Evolutionary conservation across 2,113 vertebrate species (phyloP).

Genomic region (Dasypus novemcinctus): DNA sequence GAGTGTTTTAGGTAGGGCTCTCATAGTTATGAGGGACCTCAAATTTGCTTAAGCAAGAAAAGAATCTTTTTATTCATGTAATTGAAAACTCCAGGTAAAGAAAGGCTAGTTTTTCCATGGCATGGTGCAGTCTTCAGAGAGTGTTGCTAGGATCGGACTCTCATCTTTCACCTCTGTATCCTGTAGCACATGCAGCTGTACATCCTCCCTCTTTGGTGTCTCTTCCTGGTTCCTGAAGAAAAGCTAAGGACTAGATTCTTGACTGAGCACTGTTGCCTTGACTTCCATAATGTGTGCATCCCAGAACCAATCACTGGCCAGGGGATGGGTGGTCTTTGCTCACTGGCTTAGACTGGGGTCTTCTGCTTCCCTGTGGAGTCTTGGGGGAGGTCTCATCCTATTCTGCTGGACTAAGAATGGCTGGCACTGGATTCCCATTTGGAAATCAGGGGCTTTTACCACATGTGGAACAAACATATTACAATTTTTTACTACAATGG

Average conservation of each 20-base stretch:
- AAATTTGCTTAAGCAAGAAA: background rate
- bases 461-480: background rate
- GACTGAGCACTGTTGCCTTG: background rate
- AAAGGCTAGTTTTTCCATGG: background rate
- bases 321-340: background rate
- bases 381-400: background rate
- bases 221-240: background rate
- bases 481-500: background rate
- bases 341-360: background rate
- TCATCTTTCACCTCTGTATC: background rate
- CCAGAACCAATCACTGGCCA: background rate
- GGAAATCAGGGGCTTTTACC: background rate
- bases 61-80: background rate
- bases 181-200: background rate
- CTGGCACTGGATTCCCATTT: no score
- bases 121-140: fast-evolving
- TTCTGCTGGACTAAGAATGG: background rate
- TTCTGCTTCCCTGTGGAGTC: background rate
- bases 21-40: background rate
- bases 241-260: background rate
- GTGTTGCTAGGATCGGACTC: background rate
- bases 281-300: no score
- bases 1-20: background rate
- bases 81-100: background rate
- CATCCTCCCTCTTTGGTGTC: background rate